Base-by-base conservation (phyloP, 2,888 invertebrate species). In the Adelphocoris suturalis region DNA sequence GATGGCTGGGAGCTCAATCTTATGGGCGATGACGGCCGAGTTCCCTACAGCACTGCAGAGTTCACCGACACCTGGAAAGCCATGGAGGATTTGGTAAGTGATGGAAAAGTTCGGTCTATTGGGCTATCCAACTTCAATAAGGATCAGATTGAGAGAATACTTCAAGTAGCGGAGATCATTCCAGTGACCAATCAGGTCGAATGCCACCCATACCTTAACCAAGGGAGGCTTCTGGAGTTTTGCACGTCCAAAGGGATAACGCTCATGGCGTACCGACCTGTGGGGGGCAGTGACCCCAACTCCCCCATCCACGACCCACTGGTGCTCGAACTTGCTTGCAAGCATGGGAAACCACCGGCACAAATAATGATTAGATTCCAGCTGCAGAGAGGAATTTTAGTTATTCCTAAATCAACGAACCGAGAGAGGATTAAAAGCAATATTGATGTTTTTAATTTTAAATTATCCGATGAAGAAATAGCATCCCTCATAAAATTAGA, bases 81-180 rank as follows among this genome's bases (percentile, higher is more conserved):
- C 0, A 94, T 97, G 95, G 97, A 97, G 93, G 94, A 95, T 0
- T 94, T 96, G 28, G 95, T 96, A 1, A 95, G 96, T 2, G 94
- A 95, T 91, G 97, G 97, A 0, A 94, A 97, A 7, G 94, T 95
- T 0, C 95, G 94, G 91, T 96, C 96, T 75, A 96, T 98, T 91
- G 98, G 98, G 0, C 93, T 98, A 0, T 97, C 97, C 37, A 98
- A 98, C 93, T 97, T 97, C 93, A 97, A 97, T 93, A 94, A 94
- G 91, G 94, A 95, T 90, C 97, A 98, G 93, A 93, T 97, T n/a
- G 94, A 95, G 88, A 94, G 96, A 52, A 92, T 98, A 9, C 92
- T 97, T 84, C 94, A 94, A 61, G 93, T 92, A 7, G 95, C 96
- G 2, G 94, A 93, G 7, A 94, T 96, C 84, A 95, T 95, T 91